phyloP scores from a whole-genome alignment of 1,140 invertebrate species.

The Caligus rogercresseyi region DNA sequence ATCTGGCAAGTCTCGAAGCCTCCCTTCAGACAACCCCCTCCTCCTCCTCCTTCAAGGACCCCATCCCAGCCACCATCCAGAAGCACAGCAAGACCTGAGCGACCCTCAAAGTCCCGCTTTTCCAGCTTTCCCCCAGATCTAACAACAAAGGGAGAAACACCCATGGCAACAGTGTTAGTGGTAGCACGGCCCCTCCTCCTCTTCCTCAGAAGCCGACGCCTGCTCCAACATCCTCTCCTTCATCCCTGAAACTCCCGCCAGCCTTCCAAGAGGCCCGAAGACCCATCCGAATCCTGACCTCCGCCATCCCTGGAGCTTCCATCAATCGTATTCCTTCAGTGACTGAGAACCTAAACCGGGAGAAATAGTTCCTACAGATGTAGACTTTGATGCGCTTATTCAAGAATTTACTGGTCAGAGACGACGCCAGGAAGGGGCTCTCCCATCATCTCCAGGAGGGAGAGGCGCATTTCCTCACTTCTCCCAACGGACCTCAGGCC shows the following conservation, averaged over 20 bases:
- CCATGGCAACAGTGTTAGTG: not conserved
- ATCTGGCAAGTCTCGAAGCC: not conserved
- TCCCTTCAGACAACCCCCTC: not conserved
- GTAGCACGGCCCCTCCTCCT: not conserved
- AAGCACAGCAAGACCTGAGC: not conserved
- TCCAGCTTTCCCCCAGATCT: constrained; percentile 6
- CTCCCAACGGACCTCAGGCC: not conserved
- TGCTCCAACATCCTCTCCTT: no score
- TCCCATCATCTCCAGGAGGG: not conserved
- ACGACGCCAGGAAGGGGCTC: not conserved
- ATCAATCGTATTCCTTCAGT: not conserved
- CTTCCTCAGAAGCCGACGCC: not conserved
- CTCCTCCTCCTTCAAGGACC: not conserved
- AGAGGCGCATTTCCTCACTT: not conserved
- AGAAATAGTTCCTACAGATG: not conserved
- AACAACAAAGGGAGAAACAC: not conserved
- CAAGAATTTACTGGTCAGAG: constrained; percentile 12
- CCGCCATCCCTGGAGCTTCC: not conserved
- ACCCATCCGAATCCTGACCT: not conserved
- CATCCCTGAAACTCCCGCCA: not conserved
- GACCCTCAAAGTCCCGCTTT: not conserved
- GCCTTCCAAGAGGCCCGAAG: not conserved
- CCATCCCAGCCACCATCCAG: not conserved
- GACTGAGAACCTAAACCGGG: not conserved
- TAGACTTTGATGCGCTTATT: constrained; percentile 7